A percentile compares a stretch with the other conserved stretches of the same genome.
phyloP scores from a whole-genome alignment of 2,888 invertebrate species.

The Tortrix viridana region DNA sequence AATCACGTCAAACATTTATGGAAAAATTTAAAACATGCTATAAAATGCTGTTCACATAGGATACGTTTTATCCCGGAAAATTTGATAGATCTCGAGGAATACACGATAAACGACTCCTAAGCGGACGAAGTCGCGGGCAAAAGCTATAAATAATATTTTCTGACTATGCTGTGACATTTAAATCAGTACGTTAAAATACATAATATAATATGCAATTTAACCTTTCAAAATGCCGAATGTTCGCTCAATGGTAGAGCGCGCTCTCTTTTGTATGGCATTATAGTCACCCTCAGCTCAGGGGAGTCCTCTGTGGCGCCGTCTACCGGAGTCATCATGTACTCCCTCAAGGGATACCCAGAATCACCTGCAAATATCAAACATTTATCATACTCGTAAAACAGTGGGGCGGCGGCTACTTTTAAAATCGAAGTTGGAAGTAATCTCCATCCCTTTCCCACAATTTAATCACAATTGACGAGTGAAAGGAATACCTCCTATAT shows the following conservation, averaged over 20 bases:
- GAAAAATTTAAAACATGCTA: not conserved
- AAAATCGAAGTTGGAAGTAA: too few relatives aligned
- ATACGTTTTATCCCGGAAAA: too few relatives aligned
- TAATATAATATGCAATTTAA: not conserved
- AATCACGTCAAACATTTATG: too few relatives aligned
- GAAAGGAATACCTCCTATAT: too few relatives aligned
- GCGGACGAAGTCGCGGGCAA: too few relatives aligned
- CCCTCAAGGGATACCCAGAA: not conserved
- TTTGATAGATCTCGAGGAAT: too few relatives aligned
- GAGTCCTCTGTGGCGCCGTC: conserved; percentile 4
- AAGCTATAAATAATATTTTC: not conserved
- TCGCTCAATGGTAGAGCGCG: not conserved
- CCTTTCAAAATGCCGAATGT: not conserved
- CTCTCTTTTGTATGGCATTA: not conserved
- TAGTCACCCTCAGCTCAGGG: not conserved
- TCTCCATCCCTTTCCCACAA: too few relatives aligned
- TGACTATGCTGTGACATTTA: not conserved
- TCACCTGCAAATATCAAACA: conserved; percentile 5
- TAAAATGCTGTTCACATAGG: not conserved
- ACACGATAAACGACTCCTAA: too few relatives aligned
- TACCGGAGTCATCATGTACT: conserved; percentile 4
- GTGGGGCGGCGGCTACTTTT: too few relatives aligned
- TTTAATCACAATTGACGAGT: too few relatives aligned
- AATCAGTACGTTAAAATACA: not conserved
- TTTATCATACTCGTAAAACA: too few relatives aligned